phyloP scores from a whole-genome alignment of 2,888 invertebrate species.

The Isoperla grammatica region DNA sequence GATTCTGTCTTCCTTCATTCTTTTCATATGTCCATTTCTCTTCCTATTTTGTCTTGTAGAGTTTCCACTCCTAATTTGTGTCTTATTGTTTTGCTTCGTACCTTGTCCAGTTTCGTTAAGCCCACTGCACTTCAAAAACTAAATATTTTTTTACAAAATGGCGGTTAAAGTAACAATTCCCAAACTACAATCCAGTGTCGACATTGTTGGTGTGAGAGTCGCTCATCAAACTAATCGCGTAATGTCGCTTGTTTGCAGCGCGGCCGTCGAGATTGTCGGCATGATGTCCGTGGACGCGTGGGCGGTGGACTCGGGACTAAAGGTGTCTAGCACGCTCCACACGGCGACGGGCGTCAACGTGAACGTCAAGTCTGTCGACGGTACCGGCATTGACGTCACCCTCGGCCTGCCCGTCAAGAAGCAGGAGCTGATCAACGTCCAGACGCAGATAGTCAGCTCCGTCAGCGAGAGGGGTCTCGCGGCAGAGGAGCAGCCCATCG shows the following conservation, averaged over 20 bases:
- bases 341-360: slow-evolving; percentile 73
- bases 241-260: slow-evolving; percentile 45
- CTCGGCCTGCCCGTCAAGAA: slow-evolving; percentile 73
- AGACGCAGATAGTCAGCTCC: slow-evolving; percentile 54
- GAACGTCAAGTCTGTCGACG: slow-evolving; percentile 55
- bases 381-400: slow-evolving; percentile 67
- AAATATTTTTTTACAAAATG: no score
- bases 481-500: slow-evolving; percentile 43
- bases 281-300: slow-evolving; percentile 61
- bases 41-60: no score
- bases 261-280: slow-evolving; percentile 58
- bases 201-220: no score
- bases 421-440: slow-evolving; percentile 55
- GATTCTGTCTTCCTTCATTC: no score
- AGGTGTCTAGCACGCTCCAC: slow-evolving; percentile 66
- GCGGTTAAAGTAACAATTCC: no score
- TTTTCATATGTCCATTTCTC: no score
- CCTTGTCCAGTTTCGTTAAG: no score
- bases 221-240: no score
- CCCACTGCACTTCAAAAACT: no score
- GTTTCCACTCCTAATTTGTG: no score
- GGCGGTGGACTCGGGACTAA: slow-evolving; percentile 66
- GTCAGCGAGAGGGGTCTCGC: slow-evolving; percentile 57
- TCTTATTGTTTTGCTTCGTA: no score
- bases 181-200: no score